These are phyloP conservation scores for Caracal caracal DNA, from an alignment of 2,113 vertebrate species.

Conservation along the genomic window DNA sequence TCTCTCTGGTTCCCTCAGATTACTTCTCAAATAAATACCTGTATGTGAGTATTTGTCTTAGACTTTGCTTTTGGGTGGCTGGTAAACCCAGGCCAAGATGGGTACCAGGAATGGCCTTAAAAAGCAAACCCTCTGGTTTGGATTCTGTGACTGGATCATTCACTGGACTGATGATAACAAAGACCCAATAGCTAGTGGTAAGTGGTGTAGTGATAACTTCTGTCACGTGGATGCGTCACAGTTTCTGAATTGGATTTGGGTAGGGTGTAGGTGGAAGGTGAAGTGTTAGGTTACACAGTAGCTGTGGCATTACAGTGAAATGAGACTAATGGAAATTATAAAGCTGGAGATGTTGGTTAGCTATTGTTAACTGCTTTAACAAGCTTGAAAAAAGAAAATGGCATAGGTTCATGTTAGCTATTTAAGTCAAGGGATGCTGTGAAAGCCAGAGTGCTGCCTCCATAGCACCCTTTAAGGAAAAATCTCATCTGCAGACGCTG, in stretches of 20 bases:
- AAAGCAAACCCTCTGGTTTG: neutral
- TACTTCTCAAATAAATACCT: constrained; percentile 15
- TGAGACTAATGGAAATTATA: neutral
- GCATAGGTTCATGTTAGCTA: neutral
- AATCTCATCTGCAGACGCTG: neutral
- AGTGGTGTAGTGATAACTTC: neutral
- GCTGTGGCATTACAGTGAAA: neutral
- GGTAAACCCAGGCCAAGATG: neutral
- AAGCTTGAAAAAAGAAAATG: neutral
- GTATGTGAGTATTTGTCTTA: neutral
- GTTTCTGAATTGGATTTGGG: neutral
- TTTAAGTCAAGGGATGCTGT: neutral
- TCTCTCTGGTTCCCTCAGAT: constrained; percentile 24
- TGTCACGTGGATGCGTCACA: neutral
- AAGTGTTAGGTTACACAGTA: neutral
- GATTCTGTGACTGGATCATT: neutral
- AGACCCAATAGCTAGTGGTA: neutral
- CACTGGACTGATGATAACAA: neutral
- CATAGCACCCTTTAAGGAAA: neutral
- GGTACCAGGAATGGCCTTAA: neutral
- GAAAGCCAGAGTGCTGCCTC: neutral
- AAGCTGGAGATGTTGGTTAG: neutral
- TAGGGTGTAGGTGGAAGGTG: neutral
- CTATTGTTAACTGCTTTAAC: neutral
- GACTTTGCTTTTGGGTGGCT: neutral